Conservation (phyloP, 2,797 vertebrate genomes). For the Brachyalestes nurse region DNA sequence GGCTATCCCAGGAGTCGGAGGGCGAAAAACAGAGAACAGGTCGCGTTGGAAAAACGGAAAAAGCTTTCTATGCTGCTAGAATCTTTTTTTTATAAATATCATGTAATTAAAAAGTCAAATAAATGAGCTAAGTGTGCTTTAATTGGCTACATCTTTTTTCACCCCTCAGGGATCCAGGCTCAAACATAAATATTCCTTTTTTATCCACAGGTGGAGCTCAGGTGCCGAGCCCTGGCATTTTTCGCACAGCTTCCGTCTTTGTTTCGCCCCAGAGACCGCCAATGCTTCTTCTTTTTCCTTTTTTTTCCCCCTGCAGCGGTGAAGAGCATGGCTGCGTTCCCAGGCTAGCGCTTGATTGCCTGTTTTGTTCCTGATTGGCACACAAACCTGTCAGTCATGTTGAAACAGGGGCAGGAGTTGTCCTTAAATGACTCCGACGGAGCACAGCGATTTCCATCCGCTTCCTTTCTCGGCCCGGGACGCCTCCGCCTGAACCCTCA, state of each 20-base stretch:
- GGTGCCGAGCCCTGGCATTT: neutral
- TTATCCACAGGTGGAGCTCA: neutral
- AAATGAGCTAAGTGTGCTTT: neutral
- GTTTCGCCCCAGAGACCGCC: neutral
- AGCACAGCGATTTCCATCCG: conserved; percentile 61
- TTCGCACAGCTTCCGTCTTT: neutral
- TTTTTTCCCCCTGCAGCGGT: neutral
- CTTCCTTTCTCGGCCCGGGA: conserved; percentile 39
- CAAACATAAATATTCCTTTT: neutral
- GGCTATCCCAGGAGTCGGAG: no score
- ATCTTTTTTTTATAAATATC: neutral
- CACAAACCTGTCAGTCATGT: conserved; percentile 56
- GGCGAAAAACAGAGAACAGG: no score
- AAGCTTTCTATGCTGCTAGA: no score
- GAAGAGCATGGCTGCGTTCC: conserved; percentile 7
- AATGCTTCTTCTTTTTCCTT: neutral
- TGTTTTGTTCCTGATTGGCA: conserved; percentile 60
- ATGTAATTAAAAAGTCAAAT: neutral
- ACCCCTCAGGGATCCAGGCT: neutral
- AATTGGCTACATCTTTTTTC: neutral
- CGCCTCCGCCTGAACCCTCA: conserved; percentile 50
- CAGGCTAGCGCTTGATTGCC: conserved; percentile 6
- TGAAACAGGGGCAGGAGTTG: conserved; percentile 55
- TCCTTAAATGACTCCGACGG: conserved; percentile 68
- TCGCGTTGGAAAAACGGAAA: no score